Evolutionary conservation across 2,888 invertebrate genomes (phyloP).

Genomic region (Stenurella melanura): DNA sequence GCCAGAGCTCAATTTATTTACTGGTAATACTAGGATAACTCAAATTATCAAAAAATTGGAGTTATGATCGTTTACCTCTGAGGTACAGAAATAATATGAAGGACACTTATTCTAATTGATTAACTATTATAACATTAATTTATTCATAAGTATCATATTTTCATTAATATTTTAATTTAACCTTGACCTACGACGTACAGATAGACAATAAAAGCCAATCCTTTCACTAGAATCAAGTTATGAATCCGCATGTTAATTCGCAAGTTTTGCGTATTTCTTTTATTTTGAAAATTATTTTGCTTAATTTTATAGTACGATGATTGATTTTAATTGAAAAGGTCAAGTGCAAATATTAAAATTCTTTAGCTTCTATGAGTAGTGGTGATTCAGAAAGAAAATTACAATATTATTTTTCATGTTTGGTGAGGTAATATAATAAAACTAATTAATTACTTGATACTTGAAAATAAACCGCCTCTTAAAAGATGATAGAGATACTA

Average conservation of each 20-base stretch:
- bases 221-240: slow-evolving; percentile 11
- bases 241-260: slow-evolving; percentile 6
- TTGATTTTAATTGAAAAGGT: background rate
- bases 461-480: too few relatives aligned
- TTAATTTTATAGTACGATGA: background rate
- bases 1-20: too few relatives aligned
- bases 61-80: too few relatives aligned
- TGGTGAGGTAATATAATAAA: too few relatives aligned
- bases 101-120: background rate
- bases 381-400: too few relatives aligned
- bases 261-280: background rate
- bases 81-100: too few relatives aligned
- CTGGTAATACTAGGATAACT: too few relatives aligned
- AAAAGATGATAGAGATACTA: too few relatives aligned
- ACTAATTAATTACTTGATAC: too few relatives aligned
- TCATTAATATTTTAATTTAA: background rate
- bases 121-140: background rate
- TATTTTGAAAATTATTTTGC: background rate
- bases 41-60: too few relatives aligned
- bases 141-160: background rate
- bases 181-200: slow-evolving; percentile 4
- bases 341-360: background rate
- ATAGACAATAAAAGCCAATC: background rate
- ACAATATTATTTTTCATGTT: too few relatives aligned
- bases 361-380: background rate